These are phyloP conservation scores for Trissonchulus latispiculum DNA, from an alignment of 2,888 invertebrate species.

Conservation along the genomic window DNA sequence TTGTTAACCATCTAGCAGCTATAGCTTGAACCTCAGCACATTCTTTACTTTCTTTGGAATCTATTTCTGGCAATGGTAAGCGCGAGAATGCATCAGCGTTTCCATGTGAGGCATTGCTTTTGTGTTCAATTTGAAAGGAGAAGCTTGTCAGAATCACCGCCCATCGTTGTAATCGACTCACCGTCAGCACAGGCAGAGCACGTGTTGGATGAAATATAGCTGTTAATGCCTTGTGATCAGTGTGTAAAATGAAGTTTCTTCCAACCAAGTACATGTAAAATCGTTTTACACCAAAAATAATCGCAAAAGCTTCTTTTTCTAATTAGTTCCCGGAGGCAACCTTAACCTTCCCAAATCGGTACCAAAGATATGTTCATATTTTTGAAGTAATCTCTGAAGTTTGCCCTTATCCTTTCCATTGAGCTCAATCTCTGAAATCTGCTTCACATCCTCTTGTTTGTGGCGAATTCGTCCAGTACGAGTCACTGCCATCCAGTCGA, in stretches of 20 bases:
- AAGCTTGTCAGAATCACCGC: background rate
- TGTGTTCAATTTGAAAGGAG: background rate
- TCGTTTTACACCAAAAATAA: background rate
- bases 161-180: background rate
- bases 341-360: background rate
- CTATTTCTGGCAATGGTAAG: no score
- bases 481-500: background rate
- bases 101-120: background rate
- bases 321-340: background rate
- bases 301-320: background rate
- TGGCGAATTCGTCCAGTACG: no score
- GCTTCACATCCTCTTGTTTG: no score
- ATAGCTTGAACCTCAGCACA: no score
- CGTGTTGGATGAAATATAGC: background rate
- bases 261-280: background rate
- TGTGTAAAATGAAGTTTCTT: background rate
- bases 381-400: background rate
- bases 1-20: no score
- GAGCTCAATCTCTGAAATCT: background rate
- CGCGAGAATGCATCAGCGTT: no score
- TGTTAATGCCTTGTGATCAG: slow-evolving; percentile 1
- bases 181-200: background rate
- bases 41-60: no score
- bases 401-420: background rate
- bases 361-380: background rate